Evolutionary conservation across 2,113 vertebrate species (phyloP).

Genomic region (Calcarius ornatus): DNA sequence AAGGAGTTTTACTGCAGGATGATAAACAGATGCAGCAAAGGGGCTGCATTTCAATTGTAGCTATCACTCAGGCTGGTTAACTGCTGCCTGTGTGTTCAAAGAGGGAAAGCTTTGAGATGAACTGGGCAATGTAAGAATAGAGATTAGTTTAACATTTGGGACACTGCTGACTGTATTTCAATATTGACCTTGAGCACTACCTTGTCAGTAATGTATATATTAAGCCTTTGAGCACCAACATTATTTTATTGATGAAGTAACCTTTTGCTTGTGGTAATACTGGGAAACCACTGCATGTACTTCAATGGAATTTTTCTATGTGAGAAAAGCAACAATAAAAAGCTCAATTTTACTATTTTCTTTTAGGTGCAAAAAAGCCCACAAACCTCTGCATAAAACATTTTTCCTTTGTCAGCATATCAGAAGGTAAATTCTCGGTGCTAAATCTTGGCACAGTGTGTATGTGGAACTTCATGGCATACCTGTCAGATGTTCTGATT

Average conservation of each 20-base stretch:
- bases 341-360: not conserved
- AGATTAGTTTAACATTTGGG: conserved; percentile 32
- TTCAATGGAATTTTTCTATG: conserved; percentile 2
- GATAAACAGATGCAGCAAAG: not conserved
- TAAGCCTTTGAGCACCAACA: not conserved
- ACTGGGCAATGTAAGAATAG: not conserved
- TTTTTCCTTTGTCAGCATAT: conserved; percentile 60
- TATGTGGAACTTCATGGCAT: not conserved
- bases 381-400: conserved; percentile 28
- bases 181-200: not conserved
- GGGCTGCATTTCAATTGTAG: not conserved
- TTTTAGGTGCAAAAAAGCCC: conserved; percentile 16
- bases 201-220: conserved; percentile 5
- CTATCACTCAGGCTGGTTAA: not conserved
- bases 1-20: not conserved
- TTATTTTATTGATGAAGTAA: conserved; percentile 49
- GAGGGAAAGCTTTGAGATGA: not conserved
- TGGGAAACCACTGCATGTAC: not conserved
- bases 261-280: conserved; percentile 25
- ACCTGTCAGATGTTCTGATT: conserved; percentile 19
- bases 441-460: conserved; percentile 36
- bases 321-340: conserved; percentile 30
- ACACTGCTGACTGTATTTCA: conserved; percentile 30
- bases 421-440: conserved; percentile 44
- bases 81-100: not conserved